These are phyloP conservation scores for Littorina saxatilis DNA, from an alignment of 1,140 invertebrate species.

Conservation along the genomic window DNA sequence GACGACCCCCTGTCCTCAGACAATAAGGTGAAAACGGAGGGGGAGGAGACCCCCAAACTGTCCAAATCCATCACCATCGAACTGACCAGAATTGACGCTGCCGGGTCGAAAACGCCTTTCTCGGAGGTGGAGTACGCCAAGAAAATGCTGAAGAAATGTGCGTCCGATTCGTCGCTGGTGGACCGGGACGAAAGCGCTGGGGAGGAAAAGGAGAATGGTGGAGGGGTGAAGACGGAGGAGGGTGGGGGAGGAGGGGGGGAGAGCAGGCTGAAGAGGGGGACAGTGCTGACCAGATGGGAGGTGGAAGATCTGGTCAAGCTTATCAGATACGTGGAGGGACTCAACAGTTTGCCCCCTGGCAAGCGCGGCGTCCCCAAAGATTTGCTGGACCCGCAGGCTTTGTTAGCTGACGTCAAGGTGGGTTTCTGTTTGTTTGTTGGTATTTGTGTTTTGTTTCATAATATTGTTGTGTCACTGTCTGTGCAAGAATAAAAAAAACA, in stretches of 20 bases:
- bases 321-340: conserved; percentile 87
- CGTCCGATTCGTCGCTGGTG: conserved; percentile 16
- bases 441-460: background rate
- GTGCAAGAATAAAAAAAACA: too few species aligned
- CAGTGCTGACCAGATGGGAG: conserved; percentile 80
- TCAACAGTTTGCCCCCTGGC: conserved; percentile 86
- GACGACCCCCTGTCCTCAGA: conserved; percentile 47
- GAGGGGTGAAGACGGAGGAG: background rate
- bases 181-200: conserved; percentile 9
- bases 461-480: background rate
- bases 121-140: conserved; percentile 43
- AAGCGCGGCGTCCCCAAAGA: conserved; percentile 95
- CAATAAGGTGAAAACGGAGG: conserved; percentile 40
- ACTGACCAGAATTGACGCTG: conserved; percentile 65
- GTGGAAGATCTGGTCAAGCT: conserved; percentile 87
- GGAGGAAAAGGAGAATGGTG: conserved; percentile 27
- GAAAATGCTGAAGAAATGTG: conserved; percentile 24
- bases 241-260: conserved; percentile 29
- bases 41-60: conserved; percentile 50
- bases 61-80: conserved; percentile 65
- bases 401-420: conserved; percentile 88
- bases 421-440: background rate
- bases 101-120: conserved; percentile 38
- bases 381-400: conserved; percentile 89
- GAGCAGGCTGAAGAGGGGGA: background rate